Evolutionary conservation across 2,888 invertebrate species (phyloP), one percentile per base, ranked within the genome.

Genomic region (Chalcosyrphus nemorum): DNA sequence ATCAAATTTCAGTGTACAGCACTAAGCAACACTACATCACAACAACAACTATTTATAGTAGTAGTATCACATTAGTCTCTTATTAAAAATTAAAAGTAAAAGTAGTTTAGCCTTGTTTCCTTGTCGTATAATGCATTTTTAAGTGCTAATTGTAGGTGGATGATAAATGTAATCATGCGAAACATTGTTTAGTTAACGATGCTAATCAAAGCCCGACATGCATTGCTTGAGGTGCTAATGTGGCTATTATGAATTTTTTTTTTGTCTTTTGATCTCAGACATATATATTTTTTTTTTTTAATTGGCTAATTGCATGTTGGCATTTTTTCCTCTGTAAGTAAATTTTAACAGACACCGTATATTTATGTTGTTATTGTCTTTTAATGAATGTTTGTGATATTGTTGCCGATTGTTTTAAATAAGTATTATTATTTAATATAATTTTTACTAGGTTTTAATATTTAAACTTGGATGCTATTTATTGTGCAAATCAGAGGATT

Each of bases 231-330:
- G 57, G 66, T 63, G 72, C 47, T 74, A 63, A 68, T 59, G 66
- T 50, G 56, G 41, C 65, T 47, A 57, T 21, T 61, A 50, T 27
- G 61, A 63, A 29, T 65, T 68, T 38, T 43, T 59, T 56, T 76
- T 13, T 66, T n/a, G n/a, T n/a, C n/a, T 24, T 32, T 1, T 9
- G 59, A 32, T 45, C 21, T 52, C n/a, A n/a, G 35, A 81, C 63
- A 52, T 27, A 24, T n/a, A n/a, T n/a, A n/a, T n/a, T n/a, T n/a
- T n/a, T n/a, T n/a, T 2, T 19, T 43, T 72, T 50, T 74, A 63
- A 74, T 77, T 78, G 50, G 32, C 19, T 57, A 68, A 47, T 74
- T 72, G 82, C 82, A 82, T 82, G 82, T 56, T 21, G 41, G 41
- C 24, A 11, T 35, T 27, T 56, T 19, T 4, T 29, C 7, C 6